Evolutionary conservation across 2,113 vertebrate species (phyloP).

Genomic region (Rattus rattus): DNA sequence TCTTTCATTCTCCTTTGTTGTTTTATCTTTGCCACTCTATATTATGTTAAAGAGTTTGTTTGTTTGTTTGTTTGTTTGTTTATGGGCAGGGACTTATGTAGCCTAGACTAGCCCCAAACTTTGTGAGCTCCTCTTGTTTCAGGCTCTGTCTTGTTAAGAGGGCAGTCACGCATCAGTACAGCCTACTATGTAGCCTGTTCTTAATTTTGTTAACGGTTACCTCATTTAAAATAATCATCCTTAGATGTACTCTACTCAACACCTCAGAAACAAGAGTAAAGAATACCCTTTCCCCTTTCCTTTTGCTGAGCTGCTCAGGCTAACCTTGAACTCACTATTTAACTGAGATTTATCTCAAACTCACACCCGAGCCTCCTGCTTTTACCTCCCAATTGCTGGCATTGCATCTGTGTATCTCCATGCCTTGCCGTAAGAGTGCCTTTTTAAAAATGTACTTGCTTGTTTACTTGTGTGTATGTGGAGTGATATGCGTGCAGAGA

Average conservation of each 20-base stretch:
- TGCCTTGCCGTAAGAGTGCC: not conserved
- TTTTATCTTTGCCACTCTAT: conserved; percentile 1
- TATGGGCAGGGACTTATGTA: not conserved
- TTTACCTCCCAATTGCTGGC: not conserved
- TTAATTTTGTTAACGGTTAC: not conserved
- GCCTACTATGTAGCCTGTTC: not conserved
- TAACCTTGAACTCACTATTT: not conserved
- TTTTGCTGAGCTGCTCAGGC: not conserved
- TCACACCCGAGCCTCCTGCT: not conserved
- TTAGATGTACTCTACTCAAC: not conserved
- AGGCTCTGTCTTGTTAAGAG: not conserved
- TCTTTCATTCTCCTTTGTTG: not conserved
- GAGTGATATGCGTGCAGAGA: not conserved
- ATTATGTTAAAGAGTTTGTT: not conserved
- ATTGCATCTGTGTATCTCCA: not conserved
- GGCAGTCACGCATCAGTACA: not conserved
- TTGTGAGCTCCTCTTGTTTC: not conserved
- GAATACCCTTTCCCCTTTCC: no score
- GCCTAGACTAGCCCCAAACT: not conserved
- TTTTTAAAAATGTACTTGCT: not conserved
- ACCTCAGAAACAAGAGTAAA: conserved; percentile 21
- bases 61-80: not conserved
- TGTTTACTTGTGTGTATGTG: not conserved
- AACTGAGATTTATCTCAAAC: not conserved
- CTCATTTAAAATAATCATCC: not conserved